A percentile compares a stretch with the other conserved stretches of the same genome.
These are phyloP conservation scores for Dendrocopos noguchii DNA, from an alignment of 2,113 vertebrate genomes.

Conservation along the genomic window DNA sequence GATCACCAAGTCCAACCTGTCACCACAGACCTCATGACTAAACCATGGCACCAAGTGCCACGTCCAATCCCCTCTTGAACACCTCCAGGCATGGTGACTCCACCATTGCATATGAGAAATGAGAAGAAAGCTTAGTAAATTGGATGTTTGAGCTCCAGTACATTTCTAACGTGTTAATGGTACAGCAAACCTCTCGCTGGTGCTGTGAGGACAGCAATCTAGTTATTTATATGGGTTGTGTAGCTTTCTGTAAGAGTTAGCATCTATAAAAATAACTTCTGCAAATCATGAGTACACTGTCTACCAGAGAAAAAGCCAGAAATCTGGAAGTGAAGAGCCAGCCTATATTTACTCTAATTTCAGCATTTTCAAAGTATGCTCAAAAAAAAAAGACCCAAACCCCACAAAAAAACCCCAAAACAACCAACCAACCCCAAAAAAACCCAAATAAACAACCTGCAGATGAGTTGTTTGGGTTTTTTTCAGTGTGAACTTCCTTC, in stretches of 20 bases:
- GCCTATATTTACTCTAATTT: background rate
- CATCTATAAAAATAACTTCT: background rate
- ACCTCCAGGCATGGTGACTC: too few relatives aligned
- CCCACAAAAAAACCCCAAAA: background rate
- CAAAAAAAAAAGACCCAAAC: background rate
- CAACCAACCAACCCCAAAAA: too few relatives aligned
- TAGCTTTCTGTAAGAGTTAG: background rate
- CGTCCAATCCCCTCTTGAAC: too few relatives aligned
- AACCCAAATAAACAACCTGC: background rate
- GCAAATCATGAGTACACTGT: background rate
- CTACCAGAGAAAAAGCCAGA: background rate
- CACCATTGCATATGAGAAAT: background rate
- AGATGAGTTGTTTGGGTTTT: too few relatives aligned
- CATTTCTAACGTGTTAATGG: background rate
- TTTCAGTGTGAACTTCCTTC: background rate
- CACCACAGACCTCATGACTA: too few relatives aligned
- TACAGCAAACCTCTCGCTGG: background rate
- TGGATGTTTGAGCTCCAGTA: background rate
- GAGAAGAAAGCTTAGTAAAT: background rate
- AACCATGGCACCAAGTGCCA: too few relatives aligned
- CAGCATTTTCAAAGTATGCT: background rate
- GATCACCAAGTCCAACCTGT: too few relatives aligned
- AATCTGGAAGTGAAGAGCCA: background rate
- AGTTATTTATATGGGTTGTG: background rate
- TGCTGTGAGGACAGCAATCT: background rate